Conservation (phyloP, 2,888 invertebrate species). For the Mimachlamys varia region DNA sequence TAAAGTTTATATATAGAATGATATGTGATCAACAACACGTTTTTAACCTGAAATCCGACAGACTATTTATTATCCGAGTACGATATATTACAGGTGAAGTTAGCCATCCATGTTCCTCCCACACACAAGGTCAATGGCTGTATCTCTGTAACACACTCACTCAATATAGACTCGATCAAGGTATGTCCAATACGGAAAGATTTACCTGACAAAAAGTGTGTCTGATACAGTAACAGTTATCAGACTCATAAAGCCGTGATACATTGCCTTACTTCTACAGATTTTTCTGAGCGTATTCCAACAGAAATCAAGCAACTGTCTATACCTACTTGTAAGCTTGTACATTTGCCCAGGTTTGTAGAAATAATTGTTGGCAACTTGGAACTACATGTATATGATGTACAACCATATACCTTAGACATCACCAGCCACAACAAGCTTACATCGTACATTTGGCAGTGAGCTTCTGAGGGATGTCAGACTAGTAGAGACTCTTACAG, state of each 20-base stretch:
- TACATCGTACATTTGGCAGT: background rate
- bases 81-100: background rate
- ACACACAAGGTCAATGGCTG: background rate
- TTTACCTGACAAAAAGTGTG: background rate
- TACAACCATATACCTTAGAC: background rate
- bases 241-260: background rate
- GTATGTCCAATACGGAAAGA: background rate
- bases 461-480: background rate
- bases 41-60: background rate
- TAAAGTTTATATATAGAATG: too few species aligned
- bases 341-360: background rate
- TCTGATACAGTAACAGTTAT: background rate
- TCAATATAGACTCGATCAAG: background rate
- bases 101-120: background rate
- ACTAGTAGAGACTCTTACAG: background rate
- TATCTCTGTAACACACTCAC: background rate
- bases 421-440: background rate
- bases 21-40: background rate
- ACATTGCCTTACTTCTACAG: background rate
- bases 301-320: conserved; percentile 14
- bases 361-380: conserved; percentile 7
- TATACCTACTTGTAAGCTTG: background rate
- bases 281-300: background rate
- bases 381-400: background rate
- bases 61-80: background rate